Conservation (phyloP, 2,113 vertebrate genomes). For the Toxostoma redivivum region DNA sequence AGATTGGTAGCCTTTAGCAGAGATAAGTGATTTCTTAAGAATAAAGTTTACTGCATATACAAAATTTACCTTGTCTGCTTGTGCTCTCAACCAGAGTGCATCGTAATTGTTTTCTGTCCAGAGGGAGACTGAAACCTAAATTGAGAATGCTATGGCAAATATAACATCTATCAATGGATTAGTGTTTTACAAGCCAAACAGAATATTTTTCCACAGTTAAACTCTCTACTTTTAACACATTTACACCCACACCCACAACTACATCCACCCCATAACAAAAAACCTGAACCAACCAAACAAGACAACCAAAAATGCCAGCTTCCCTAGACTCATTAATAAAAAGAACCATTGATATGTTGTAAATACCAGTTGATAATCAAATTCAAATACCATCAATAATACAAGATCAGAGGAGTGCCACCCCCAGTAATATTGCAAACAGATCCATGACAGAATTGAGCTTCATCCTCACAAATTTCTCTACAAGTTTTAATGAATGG, state of each 20-base stretch:
- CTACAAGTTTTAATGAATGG: not conserved
- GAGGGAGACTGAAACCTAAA: not conserved
- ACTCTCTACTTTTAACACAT: not conserved
- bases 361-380: not conserved
- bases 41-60: not conserved
- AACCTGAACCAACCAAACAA: not conserved
- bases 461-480: not conserved
- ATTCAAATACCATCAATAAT: not conserved
- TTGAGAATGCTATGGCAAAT: not conserved
- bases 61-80: not conserved
- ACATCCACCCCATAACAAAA: not conserved
- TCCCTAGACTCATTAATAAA: not conserved
- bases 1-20: not conserved
- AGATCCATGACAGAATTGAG: not conserved
- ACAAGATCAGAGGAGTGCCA: not conserved
- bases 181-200: not conserved
- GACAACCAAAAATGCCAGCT: rapidly evolving
- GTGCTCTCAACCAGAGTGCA: not conserved
- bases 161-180: not conserved
- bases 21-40: not conserved
- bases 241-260: not conserved
- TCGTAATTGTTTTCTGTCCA: not conserved
- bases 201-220: not conserved
- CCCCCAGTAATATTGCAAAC: not conserved
- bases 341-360: not conserved